These are phyloP conservation scores for Diachrysia chrysitis DNA, from an alignment of 2,888 invertebrate genomes.

Conservation along the genomic window DNA sequence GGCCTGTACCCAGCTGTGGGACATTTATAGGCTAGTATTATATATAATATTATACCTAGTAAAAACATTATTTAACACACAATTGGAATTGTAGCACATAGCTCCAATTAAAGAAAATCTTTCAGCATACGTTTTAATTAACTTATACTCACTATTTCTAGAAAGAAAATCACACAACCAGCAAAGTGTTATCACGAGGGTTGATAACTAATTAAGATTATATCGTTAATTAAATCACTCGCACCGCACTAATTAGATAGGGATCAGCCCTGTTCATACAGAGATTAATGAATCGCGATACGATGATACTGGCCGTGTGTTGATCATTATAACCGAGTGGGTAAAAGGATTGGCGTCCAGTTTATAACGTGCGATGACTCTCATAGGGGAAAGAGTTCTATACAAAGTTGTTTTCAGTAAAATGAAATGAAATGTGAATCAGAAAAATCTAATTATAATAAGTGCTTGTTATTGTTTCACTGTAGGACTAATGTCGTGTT, in stretches of 20 bases:
- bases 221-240: constrained; percentile 54
- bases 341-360: constrained; percentile 32
- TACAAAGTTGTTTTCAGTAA: not conserved
- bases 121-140: not conserved
- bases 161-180: constrained; percentile 18
- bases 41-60: no score
- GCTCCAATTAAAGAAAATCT: not conserved
- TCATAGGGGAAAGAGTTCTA: not conserved
- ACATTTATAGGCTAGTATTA: no score
- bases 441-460: no score
- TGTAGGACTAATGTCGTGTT: not conserved
- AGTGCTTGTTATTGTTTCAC: not conserved
- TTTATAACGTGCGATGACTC: constrained; percentile 9
- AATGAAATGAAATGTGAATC: no score
- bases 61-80: no score
- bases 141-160: not conserved
- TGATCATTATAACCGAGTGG: constrained; percentile 25
- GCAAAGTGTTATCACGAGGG: constrained; percentile 25
- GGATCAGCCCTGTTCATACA: constrained; percentile 53
- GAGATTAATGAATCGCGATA: constrained; percentile 56
- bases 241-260: constrained; percentile 56
- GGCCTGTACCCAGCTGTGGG: no score
- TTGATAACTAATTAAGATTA: constrained; percentile 50
- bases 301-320: constrained; percentile 23
- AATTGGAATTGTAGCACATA: not conserved